Conservation (phyloP, 2,797 vertebrate species). For the Eutrigla gurnardus region DNA sequence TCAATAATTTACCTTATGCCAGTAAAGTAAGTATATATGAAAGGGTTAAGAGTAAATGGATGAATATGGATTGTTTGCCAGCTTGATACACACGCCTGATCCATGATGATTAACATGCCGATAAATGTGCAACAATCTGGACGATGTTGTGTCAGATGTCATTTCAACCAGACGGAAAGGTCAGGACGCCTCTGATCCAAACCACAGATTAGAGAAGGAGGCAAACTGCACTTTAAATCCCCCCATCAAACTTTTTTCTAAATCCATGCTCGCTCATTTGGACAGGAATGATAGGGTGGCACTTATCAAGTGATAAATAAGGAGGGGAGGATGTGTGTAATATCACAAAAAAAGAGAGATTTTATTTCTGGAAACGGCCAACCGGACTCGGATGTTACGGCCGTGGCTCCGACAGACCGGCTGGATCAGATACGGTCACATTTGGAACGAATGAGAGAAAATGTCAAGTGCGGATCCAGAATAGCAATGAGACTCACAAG, state of each 20-base stretch:
- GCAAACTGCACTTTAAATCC: conserved; percentile 28
- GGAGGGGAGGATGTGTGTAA: conserved; percentile 20
- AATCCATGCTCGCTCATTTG: conserved; percentile 25
- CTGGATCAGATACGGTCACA: conserved; percentile 61
- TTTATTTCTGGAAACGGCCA: conserved; percentile 32
- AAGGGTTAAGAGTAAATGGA: neutral
- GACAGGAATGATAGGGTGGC: neutral
- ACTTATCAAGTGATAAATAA: conserved; percentile 6
- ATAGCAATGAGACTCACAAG: conserved; percentile 63
- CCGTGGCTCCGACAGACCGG: conserved; percentile 15
- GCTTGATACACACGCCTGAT: conserved; percentile 16
- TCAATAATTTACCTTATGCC: neutral
- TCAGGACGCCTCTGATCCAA: conserved; percentile 40
- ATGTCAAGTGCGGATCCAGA: conserved; percentile 70
- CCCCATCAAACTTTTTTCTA: neutral
- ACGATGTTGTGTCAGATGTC: conserved; percentile 45
- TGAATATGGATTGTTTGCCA: conserved; percentile 10
- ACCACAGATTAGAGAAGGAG: conserved; percentile 15
- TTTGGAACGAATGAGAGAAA: conserved; percentile 67
- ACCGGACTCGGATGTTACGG: conserved; percentile 35
- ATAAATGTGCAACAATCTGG: conserved; percentile 49
- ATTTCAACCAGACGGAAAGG: conserved; percentile 51
- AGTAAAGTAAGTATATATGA: neutral
- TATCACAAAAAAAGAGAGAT: conserved; percentile 9
- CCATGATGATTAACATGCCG: conserved; percentile 53